Conservation (phyloP, 2,888 invertebrate species). For the Petrophora chlorosata region DNA sequence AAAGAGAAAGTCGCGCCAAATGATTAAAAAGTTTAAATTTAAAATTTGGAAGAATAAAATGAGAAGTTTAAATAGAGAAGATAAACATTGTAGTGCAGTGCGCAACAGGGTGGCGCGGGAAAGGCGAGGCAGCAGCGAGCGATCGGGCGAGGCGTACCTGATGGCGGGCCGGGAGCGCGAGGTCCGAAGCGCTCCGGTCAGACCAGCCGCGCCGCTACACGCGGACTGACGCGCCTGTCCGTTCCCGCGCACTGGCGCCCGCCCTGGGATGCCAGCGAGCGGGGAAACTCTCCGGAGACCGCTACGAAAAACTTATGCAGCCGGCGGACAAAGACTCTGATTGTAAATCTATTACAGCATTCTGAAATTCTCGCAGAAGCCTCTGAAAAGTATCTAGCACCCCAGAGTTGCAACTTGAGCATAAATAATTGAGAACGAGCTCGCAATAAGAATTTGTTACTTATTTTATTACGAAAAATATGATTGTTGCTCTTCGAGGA, state of each 20-base stretch:
- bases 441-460: no score
- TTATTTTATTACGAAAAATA: no score
- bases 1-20: conserved; percentile 27
- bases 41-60: conserved; percentile 24
- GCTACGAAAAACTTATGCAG: conserved; percentile 1
- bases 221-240: conserved; percentile 68
- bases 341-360: background rate
- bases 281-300: conserved; percentile 2
- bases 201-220: conserved; percentile 70
- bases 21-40: conserved; percentile 24
- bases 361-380: no score
- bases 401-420: no score
- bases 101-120: conserved; percentile 74
- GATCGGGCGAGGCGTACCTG: conserved; percentile 61
- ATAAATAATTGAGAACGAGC: no score
- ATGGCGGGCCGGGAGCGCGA: conserved; percentile 60
- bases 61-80: conserved; percentile 32
- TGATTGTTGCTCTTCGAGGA: no score
- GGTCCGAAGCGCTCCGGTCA: conserved; percentile 55
- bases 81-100: conserved; percentile 74
- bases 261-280: conserved; percentile 47
- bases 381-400: no score
- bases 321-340: background rate
- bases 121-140: conserved; percentile 47
- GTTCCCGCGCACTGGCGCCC: conserved; percentile 45